Evolutionary conservation across 1,140 invertebrate genomes (phyloP), one percentile per base, ranked within the genome.

Genomic region (Oncopeltus fasciatus): DNA sequence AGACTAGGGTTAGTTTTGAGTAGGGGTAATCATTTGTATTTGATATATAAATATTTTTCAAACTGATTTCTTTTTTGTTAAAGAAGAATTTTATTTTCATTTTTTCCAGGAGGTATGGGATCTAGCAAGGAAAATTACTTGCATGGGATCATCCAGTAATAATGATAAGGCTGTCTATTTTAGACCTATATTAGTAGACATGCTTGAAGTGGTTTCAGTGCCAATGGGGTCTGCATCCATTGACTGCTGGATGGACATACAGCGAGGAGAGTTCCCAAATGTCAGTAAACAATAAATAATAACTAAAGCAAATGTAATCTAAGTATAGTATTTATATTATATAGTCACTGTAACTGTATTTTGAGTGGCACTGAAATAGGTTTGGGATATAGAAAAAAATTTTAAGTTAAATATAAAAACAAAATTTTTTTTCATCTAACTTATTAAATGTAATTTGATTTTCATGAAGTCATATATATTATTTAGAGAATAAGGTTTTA

Each of bases 171-270:
- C 78, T 0, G 75, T 86, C 0, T 79, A 80, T 47, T 81, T 86
- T 64, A 83, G 82, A 64, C 83, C 83, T 1, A 84, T 86, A 64
- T 78, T 83, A 65, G 84, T 85, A 2, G 83, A 84, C 64, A 84
- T 84, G 82, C 69, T 86, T 20, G 82, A 85, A 65, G 81, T 85
- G 0, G 76, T 83, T 43, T 81, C 81, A 1, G 81, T 85, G 1
- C 77, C 82, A 12, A 74, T 77, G 0, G 76, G 75, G 24, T 68
- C 69, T 11, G 79, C 80, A 2, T 77, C 79, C 2, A 76, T 87
- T 0, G 79, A 84, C 65, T 86, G 84, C 72, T 87, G 84, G 84
- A 87, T 87, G 84, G 83, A 86, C 65, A 85, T 87, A 60, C 82
- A 84, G 62, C 78, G 77, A 66, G 85, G 85, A 67, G 72, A 77